These are phyloP conservation scores for Pardalotus punctatus DNA, from an alignment of 2,113 vertebrate genomes.

Conservation along the genomic window DNA sequence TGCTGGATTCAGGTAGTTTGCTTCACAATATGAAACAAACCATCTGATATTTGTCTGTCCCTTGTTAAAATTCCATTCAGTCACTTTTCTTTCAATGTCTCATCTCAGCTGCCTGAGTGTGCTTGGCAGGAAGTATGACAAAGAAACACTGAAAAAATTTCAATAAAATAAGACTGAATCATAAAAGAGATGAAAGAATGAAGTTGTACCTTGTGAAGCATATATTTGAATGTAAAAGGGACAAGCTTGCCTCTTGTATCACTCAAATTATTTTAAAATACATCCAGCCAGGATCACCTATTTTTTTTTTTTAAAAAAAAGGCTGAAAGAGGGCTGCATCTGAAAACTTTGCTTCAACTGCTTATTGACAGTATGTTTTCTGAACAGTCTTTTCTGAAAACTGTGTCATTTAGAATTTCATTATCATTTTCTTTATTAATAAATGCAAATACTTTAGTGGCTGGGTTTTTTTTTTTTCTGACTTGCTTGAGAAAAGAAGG, in stretches of 20 bases:
- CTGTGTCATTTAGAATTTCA: background rate
- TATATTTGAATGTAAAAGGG: constrained; percentile 23
- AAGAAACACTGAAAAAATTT: constrained; percentile 33
- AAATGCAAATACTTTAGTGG: background rate
- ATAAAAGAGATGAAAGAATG: constrained; percentile 9
- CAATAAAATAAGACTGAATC: constrained; percentile 23
- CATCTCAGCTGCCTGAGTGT: constrained; percentile 18
- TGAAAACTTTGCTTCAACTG: background rate
- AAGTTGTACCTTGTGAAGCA: constrained; percentile 1
- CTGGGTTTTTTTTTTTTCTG: background rate
- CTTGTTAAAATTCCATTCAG: constrained; percentile 33
- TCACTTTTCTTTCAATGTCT: constrained; percentile 11
- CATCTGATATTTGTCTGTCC: background rate
- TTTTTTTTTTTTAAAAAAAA: background rate
- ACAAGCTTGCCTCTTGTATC: background rate
- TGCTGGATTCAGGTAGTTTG: background rate
- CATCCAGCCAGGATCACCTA: background rate
- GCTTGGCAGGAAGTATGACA: constrained; percentile 12
- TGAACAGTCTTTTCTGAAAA: background rate
- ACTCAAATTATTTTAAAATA: constrained; percentile 36
- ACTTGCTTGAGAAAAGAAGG: background rate
- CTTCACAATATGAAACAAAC: background rate
- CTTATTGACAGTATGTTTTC: background rate
- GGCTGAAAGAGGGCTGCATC: background rate
- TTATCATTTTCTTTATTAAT: constrained; percentile 14